Conservation (phyloP, 2,797 vertebrate species). For the Rhabdomys pumilio region DNA sequence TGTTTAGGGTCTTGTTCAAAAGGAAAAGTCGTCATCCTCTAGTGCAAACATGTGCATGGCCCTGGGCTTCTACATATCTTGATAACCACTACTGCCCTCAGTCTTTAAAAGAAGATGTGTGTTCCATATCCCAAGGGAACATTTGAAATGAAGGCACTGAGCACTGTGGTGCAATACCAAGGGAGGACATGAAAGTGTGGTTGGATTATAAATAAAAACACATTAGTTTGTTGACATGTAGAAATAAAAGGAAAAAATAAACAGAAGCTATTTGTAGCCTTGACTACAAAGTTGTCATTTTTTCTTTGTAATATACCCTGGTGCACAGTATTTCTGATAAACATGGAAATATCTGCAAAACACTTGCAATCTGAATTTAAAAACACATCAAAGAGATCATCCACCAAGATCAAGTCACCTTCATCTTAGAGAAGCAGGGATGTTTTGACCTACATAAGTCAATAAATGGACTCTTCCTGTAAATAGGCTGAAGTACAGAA, state of each 20-base stretch:
- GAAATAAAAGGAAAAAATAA: neutral
- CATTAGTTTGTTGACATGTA: neutral
- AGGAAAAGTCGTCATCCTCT: neutral
- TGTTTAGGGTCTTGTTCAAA: neutral
- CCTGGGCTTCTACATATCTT: neutral
- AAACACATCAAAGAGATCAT: neutral
- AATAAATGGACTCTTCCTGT: neutral
- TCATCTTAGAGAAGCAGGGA: neutral
- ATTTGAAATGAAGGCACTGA: neutral
- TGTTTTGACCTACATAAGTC: neutral
- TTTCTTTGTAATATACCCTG: neutral
- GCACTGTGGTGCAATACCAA: neutral
- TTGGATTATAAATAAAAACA: neutral
- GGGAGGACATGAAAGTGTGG: neutral
- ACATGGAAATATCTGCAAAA: neutral
- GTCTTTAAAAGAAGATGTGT: conserved; percentile 25
- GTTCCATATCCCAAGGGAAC: neutral
- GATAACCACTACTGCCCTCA: neutral
- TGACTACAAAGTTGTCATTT: neutral
- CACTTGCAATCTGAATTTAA: neutral
- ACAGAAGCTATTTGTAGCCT: neutral
- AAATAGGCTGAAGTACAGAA: neutral
- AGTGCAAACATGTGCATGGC: neutral
- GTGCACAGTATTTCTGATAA: neutral
- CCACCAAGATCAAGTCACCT: neutral